These are phyloP conservation scores for Neolamprologus longior DNA, from an alignment of 2,113 vertebrate genomes.

Conservation along the genomic window DNA sequence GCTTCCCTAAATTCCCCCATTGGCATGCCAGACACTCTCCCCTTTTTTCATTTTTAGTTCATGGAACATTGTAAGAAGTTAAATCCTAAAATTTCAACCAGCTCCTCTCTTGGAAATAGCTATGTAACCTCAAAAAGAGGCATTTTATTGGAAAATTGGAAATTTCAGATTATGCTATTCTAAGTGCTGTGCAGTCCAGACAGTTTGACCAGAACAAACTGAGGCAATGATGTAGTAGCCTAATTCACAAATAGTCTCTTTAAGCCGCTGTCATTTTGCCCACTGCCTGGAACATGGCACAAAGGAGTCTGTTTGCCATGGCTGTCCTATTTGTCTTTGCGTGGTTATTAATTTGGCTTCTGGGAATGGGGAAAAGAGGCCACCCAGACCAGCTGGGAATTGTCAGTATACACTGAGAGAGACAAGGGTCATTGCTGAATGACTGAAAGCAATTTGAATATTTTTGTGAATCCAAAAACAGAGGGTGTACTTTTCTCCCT, in stretches of 20 bases:
- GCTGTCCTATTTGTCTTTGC: conserved; percentile 39
- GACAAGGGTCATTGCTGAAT: background rate
- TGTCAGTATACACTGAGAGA: background rate
- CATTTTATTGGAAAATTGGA: conserved; percentile 3
- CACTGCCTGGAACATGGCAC: conserved; percentile 32
- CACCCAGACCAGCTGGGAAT: conserved; percentile 15
- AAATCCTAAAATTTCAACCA: conserved; percentile 26
- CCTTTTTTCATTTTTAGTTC: background rate
- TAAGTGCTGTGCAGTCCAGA: background rate
- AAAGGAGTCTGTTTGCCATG: conserved; percentile 33
- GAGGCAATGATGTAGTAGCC: background rate
- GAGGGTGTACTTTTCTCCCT: background rate
- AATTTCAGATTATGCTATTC: background rate
- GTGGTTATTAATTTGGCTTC: conserved; percentile 36
- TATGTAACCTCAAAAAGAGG: conserved; percentile 11
- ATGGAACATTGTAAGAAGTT: conserved; percentile 8
- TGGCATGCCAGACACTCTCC: conserved; percentile 1
- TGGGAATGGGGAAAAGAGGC: conserved; percentile 28
- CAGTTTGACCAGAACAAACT: conserved; percentile 11
- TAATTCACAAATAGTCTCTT: conserved; percentile 15
- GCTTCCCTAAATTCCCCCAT: conserved; percentile 19
- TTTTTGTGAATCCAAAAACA: conserved; percentile 1
- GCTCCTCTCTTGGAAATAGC: conserved; percentile 19
- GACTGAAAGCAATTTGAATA: background rate
- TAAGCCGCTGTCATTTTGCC: background rate